Evolutionary conservation across 1,140 invertebrate species (phyloP).

Genomic region (Pseudomyrmex gracilis): DNA sequence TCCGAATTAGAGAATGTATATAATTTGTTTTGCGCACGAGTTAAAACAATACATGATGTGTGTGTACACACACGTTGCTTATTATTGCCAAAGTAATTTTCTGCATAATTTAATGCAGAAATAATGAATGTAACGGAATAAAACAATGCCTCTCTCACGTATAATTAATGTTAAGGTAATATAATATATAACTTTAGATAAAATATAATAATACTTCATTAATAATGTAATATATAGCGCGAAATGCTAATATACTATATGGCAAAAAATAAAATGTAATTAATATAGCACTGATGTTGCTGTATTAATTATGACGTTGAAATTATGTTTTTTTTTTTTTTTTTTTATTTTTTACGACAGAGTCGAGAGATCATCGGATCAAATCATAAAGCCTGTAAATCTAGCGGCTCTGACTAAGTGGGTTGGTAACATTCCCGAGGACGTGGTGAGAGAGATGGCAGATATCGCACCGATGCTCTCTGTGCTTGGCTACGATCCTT

Average conservation of each 20-base stretch:
- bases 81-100: no score
- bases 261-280: no score
- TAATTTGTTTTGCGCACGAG: no score
- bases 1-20: not conserved
- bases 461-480: conserved; percentile 96
- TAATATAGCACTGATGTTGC: not conserved
- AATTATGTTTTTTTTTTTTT: conserved; percentile 14
- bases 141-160: not conserved
- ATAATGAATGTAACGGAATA: not conserved
- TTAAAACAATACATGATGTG: no score
- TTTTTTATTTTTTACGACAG: no score
- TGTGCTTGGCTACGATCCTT: conserved; percentile 96
- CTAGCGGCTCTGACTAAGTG: conserved; percentile 98
- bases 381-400: conserved; percentile 99
- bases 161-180: conserved; percentile 12
- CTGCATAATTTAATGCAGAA: no score
- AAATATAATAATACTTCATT: not conserved
- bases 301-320: no score
- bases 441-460: conserved; percentile 96
- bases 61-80: no score
- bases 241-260: not conserved
- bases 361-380: conserved; percentile 98
- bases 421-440: conserved; percentile 96
- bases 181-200: not conserved
- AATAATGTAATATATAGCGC: conserved; percentile 4